Base-by-base conservation (phyloP, 2,113 vertebrate species). In the Columba livia region DNA sequence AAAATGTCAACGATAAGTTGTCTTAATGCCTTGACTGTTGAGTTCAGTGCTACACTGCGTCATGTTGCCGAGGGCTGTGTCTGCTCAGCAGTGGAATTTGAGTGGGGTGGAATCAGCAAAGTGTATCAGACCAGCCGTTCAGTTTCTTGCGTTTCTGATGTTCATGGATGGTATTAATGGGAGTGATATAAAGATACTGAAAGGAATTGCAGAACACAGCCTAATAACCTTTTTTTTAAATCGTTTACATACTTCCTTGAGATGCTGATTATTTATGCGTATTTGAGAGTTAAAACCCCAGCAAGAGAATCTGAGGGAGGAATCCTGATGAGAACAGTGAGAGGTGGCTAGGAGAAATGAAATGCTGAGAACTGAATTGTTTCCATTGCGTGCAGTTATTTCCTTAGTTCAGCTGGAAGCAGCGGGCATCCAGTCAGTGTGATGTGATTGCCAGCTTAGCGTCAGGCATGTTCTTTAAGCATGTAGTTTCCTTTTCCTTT, bases 291-390 rank as follows among this genome's bases (percentile, higher is more conserved):
- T 95, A 96, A 95, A 93, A 71, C 51, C 69, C 28, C 0, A 60
- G 93, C 47, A 54, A 53, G 66, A 26, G 82, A 87, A 54, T 91
- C 24, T 90, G 96, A 67, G 78, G 94, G 94, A 96, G 94, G 96
- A 96, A 96, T 95, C 62, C 67, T 86, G 86, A 86, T 85, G 95
- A 90, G 88, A 91, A 72, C 88, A 94, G 94, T 89, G 95, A 92
- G 95, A 74, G 94, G 94, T 80, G 86, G 90, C 67, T 71, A 17
- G 62, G 73, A 94, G 88, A 70, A 91, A 66, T 28, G 77, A 82
- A 85, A 50, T 79, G 84, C 81, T 57, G 93, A 89, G 86, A 51
- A 61, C 1, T 0, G 80, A 53, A 77, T 94, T 96, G 80, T 92
- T 94, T 28, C 85, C 10, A 1, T 13, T 61, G 25, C 65, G 17